These are phyloP conservation scores for Todiramphus chloris DNA, from an alignment of 2,113 vertebrate genomes.

Conservation along the genomic window DNA sequence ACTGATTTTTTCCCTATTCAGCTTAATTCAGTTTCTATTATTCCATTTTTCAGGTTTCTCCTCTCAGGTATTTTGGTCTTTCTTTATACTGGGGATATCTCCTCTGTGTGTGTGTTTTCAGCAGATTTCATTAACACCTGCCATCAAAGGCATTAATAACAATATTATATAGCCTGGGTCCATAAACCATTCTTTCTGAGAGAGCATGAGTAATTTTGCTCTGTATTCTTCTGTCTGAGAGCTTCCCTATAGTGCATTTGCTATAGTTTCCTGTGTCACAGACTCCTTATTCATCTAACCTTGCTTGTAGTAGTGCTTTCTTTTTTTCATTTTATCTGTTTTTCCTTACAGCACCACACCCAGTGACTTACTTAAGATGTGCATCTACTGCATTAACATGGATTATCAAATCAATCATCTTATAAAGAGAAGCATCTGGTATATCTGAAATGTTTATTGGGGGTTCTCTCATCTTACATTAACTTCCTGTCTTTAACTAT, in stretches of 20 bases:
- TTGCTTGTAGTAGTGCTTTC: not conserved
- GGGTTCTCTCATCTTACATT: not conserved
- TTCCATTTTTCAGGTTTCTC: not conserved
- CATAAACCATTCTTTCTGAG: not conserved
- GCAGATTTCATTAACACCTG: not conserved
- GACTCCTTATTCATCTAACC: not conserved
- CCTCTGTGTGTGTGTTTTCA: not conserved
- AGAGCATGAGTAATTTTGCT: not conserved
- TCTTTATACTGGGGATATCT: not conserved
- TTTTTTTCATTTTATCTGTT: not conserved
- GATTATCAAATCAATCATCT: not conserved
- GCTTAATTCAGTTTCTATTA: not conserved
- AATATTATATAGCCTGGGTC: not conserved
- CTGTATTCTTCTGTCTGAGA: not conserved
- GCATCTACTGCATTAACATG: not conserved
- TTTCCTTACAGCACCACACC: not conserved
- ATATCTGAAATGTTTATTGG: not conserved
- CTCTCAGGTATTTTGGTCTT: not conserved
- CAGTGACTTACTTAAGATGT: not conserved
- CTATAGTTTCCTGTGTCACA: not conserved
- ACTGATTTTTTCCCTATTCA: not conserved
- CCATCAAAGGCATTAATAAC: not conserved
- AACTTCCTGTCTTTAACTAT: not conserved
- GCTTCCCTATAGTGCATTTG: not conserved
- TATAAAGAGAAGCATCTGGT: not conserved